A percentile compares a stretch with the other conserved stretches of the same genome.
phyloP scores from a whole-genome alignment of 2,888 invertebrate species.

The Agriopis aurantiaria region DNA sequence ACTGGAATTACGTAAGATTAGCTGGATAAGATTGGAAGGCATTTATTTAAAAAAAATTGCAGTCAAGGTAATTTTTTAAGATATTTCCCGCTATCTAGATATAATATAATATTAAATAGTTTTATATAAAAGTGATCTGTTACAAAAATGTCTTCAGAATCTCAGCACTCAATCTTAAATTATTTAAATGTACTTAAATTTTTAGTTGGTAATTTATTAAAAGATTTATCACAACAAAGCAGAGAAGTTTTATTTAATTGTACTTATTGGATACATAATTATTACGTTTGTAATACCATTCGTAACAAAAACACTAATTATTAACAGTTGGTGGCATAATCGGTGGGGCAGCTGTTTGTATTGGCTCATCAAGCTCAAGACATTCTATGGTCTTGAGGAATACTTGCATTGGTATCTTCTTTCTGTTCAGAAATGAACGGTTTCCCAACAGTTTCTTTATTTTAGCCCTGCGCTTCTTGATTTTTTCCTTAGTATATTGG shows the following conservation, averaged over 20 bases:
- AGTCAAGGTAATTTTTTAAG: too few species aligned
- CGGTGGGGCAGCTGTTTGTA: conserved; percentile 62
- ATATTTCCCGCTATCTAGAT: too few species aligned
- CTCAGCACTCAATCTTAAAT: conserved; percentile 8
- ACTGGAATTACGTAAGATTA: too few species aligned
- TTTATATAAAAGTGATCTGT: background rate
- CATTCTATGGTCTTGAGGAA: conserved; percentile 85
- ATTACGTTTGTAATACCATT: conserved; percentile 4
- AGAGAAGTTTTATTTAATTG: conserved; percentile 1
- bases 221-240: background rate
- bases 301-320: conserved; percentile 1
- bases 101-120: too few species aligned
- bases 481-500: conserved; percentile 83
- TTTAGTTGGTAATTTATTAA: background rate
- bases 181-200: conserved; percentile 6
- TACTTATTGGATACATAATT: background rate
- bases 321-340: conserved; percentile 40
- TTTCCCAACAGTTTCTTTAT: conserved; percentile 85
- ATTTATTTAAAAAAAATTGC: too few species aligned
- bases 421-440: conserved; percentile 80
- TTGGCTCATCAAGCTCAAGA: conserved; percentile 78
- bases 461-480: conserved; percentile 86
- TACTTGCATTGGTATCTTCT: conserved; percentile 84
- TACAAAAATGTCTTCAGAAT: background rate
- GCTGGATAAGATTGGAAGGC: too few species aligned